Evolutionary conservation across 2,797 vertebrate genomes (phyloP).

Genomic region (Pangasius macronema): DNA sequence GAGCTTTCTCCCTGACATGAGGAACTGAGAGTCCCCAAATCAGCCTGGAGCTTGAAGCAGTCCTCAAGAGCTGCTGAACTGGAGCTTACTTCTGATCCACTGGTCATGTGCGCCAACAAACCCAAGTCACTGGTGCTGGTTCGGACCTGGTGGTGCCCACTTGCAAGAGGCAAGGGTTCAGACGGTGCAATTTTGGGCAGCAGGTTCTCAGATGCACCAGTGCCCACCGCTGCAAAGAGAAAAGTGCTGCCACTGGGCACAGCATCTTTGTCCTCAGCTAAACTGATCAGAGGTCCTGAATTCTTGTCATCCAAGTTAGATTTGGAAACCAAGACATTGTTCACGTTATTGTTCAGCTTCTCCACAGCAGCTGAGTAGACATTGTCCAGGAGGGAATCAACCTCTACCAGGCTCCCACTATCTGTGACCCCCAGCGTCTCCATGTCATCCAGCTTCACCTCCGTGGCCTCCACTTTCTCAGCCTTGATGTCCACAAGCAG

Average conservation of each 20-base stretch:
- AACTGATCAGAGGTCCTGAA: constrained; percentile 86
- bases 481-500: constrained; percentile 97
- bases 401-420: constrained; percentile 90
- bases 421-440: constrained; percentile 81
- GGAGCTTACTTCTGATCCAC: constrained; percentile 78
- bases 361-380: constrained; percentile 94
- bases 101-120: constrained; percentile 83
- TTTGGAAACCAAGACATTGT: constrained; percentile 67
- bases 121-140: constrained; percentile 81
- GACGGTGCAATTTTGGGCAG: constrained; percentile 82
- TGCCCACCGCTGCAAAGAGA: constrained; percentile 83
- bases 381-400: constrained; percentile 92
- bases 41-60: constrained; percentile 85
- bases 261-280: constrained; percentile 90
- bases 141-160: constrained; percentile 73
- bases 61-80: constrained; percentile 81
- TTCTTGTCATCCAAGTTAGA: constrained; percentile 80
- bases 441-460: constrained; percentile 96
- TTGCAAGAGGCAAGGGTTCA: constrained; percentile 80
- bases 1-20: constrained; percentile 65
- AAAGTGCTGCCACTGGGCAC: constrained; percentile 79
- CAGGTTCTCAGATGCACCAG: constrained; percentile 79
- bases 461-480: constrained; percentile 96
- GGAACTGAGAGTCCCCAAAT: constrained; percentile 75
- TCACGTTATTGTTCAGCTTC: constrained; percentile 80